phyloP scores from a whole-genome alignment of 2,888 invertebrate genomes.

The Celastrina argiolus region DNA sequence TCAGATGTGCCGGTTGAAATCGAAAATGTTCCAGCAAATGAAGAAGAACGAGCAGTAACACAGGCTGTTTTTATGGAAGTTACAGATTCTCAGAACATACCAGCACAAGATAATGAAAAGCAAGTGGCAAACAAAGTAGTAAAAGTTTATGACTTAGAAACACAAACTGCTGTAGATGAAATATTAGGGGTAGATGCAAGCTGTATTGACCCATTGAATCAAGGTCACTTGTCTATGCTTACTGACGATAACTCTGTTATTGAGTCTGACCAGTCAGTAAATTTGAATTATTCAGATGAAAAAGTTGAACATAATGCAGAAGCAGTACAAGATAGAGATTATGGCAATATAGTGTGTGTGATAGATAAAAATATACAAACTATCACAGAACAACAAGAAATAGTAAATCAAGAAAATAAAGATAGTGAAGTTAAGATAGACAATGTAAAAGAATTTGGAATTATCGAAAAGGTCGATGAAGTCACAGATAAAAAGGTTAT shows the following conservation, averaged over 20 bases:
- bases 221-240: conserved; percentile 53
- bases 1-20: conserved; percentile 10
- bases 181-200: conserved; percentile 26
- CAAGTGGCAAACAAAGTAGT: not conserved
- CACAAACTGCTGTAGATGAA: conserved; percentile 7
- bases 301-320: conserved; percentile 28
- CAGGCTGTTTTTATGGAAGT: conserved; percentile 13
- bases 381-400: not conserved
- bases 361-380: not conserved
- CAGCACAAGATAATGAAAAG: not conserved
- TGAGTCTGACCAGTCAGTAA: conserved; percentile 48
- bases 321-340: conserved; percentile 17
- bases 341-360: not conserved
- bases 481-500: not conserved
- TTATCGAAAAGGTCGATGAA: not conserved
- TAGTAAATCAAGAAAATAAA: not conserved
- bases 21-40: not conserved
- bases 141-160: not conserved
- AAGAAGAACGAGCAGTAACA: conserved; percentile 9
- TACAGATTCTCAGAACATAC: not conserved
- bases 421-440: not conserved
- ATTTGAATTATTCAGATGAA: conserved; percentile 55
- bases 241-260: conserved; percentile 61
- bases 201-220: conserved; percentile 46
- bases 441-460: not conserved